Conservation (phyloP, 2,888 invertebrate species). For the Torymus aiolomorphi region DNA sequence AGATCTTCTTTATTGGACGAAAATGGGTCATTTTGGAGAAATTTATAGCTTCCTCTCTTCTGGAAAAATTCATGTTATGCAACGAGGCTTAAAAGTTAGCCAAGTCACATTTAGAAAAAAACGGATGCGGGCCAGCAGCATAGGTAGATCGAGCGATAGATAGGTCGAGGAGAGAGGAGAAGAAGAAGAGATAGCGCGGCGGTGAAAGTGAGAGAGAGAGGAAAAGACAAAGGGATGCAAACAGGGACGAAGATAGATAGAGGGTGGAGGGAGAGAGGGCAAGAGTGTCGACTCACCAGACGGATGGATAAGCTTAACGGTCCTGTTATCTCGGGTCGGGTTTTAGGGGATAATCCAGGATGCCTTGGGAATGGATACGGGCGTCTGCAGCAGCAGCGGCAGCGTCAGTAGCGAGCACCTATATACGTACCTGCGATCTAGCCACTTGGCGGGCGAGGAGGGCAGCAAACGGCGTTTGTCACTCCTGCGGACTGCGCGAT, state of each 20-base stretch:
- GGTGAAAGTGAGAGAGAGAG: conserved; percentile 36
- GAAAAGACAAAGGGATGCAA: neutral
- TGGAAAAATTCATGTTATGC: neutral
- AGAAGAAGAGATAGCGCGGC: neutral
- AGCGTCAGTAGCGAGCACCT: neutral
- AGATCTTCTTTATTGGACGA: too few species aligned
- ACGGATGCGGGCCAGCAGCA: neutral
- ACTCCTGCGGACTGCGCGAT: neutral
- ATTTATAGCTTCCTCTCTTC: neutral
- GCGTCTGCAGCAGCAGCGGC: conserved; percentile 38
- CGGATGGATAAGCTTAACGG: conserved; percentile 69
- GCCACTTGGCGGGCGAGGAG: conserved; percentile 11
- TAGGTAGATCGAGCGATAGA: conserved; percentile 22
- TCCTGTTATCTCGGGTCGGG: conserved; percentile 67
- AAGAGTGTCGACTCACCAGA: conserved; percentile 59
- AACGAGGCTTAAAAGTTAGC: conserved; percentile 2
- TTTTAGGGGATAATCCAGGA: conserved; percentile 68
- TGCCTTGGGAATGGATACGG: conserved; percentile 62
- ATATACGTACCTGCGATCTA: neutral
- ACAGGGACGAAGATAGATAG: neutral
- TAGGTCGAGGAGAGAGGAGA: neutral
- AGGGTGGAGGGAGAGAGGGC: neutral
- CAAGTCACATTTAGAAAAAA: neutral
- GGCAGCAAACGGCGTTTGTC: conserved; percentile 28
- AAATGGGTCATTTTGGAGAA: too few species aligned